These are phyloP conservation scores for Sus cebifrons DNA, from an alignment of 2,797 vertebrate genomes.

Conservation along the genomic window DNA sequence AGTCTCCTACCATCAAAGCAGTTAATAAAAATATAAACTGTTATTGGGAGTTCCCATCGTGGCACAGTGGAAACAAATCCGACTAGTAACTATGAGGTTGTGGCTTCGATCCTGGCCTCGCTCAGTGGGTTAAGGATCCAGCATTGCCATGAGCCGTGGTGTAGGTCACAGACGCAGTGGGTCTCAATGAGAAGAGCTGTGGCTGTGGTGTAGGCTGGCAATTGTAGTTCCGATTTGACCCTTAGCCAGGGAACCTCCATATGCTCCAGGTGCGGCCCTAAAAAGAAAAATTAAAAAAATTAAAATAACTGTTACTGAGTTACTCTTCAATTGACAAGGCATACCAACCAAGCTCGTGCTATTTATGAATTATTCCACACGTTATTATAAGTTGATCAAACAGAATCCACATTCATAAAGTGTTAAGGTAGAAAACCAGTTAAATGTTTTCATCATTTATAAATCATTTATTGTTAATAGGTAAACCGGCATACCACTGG, in stretches of 20 bases:
- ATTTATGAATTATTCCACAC: conserved; percentile 86
- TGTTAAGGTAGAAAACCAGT: conserved; percentile 83
- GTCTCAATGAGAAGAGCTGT: too few relatives aligned
- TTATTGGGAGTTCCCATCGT: conserved; percentile 78
- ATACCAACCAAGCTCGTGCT: conserved; percentile 82
- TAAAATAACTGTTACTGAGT: conserved; percentile 86
- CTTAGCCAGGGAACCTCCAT: too few relatives aligned
- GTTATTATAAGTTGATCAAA: conserved; percentile 82
- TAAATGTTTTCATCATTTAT: conserved; percentile 90
- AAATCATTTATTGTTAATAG: conserved; percentile 90
- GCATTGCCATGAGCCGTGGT: too few relatives aligned
- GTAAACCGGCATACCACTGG: conserved; percentile 88
- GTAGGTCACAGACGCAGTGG: too few relatives aligned
- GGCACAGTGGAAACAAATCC: too few relatives aligned
- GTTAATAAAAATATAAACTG: conserved; percentile 88
- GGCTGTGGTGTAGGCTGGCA: too few relatives aligned
- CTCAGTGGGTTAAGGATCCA: too few relatives aligned
- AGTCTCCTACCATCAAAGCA: conserved; percentile 90
- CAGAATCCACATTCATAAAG: conserved; percentile 79
- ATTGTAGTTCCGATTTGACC: too few relatives aligned
- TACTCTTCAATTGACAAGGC: conserved; percentile 86
- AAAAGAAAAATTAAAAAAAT: too few relatives aligned
- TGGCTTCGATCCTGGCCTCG: too few relatives aligned
- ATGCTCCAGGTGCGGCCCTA: too few relatives aligned
- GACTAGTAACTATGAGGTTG: too few relatives aligned